Percentiles rank a stretch among this genome's conserved stretches.
Conservation (phyloP, 2,797 vertebrate genomes). For the Nannoperca australis region DNA sequence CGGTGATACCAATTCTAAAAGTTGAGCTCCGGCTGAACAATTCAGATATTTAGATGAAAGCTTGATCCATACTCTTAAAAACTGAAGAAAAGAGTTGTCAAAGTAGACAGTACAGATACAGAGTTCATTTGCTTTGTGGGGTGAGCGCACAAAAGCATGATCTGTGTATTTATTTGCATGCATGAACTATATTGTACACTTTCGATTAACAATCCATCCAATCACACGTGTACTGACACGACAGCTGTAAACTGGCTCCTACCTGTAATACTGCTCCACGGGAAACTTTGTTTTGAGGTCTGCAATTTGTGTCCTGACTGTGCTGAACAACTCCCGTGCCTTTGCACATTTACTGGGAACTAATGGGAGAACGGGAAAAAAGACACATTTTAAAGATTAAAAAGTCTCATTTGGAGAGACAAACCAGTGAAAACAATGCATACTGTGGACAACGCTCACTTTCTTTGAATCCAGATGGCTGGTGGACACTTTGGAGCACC, state of each 20-base stretch:
- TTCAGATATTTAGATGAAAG: too few species aligned
- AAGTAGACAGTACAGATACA: background rate
- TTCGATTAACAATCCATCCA: background rate
- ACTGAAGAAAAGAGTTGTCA: background rate
- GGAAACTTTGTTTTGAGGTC: slow-evolving; percentile 97
- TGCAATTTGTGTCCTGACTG: slow-evolving; percentile 89
- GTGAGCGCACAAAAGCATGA: background rate
- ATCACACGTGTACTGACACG: background rate
- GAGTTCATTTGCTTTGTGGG: too few species aligned
- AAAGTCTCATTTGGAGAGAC: background rate
- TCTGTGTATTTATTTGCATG: background rate
- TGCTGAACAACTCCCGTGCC: slow-evolving; percentile 92
- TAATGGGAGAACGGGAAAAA: slow-evolving; percentile 62
- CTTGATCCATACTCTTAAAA: background rate
- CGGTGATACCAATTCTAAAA: too few species aligned
- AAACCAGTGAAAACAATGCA: background rate
- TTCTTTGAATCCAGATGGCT: slow-evolving; percentile 94
- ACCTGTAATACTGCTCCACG: slow-evolving; percentile 97
- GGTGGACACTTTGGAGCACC: slow-evolving; percentile 95
- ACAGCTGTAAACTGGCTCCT: background rate
- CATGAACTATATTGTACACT: background rate
- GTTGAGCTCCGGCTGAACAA: background rate
- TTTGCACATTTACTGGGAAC: slow-evolving; percentile 94
- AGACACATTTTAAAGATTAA: background rate
- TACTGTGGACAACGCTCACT: slow-evolving; percentile 85